Evolutionary conservation across 2,797 vertebrate genomes (phyloP).

Genomic region (Crocidura indochinensis): DNA sequence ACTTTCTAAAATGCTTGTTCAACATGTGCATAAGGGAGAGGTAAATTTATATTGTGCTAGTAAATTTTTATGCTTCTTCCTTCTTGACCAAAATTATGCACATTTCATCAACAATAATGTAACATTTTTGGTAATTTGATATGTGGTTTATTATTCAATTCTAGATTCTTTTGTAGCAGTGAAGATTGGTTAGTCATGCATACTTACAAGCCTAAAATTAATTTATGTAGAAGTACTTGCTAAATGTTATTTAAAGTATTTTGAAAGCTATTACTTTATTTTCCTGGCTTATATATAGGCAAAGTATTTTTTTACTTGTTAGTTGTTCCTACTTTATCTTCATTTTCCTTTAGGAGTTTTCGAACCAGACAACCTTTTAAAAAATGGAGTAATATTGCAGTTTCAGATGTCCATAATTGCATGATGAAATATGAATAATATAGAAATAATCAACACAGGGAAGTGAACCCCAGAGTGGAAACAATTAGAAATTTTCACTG

Average conservation of each 20-base stretch:
- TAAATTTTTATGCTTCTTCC: constrained; percentile 5
- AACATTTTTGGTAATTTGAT: not conserved
- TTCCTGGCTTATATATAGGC: not conserved
- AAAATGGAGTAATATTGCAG: not conserved
- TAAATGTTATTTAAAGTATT: constrained; percentile 62
- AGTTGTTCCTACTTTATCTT: constrained; percentile 33
- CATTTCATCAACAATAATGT: not conserved
- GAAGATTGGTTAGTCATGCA: not conserved
- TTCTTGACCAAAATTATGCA: constrained; percentile 46
- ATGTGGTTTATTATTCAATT: constrained; percentile 45
- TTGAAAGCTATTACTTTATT: constrained; percentile 10
- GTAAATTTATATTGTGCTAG: constrained; percentile 22
- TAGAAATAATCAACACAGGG: not conserved
- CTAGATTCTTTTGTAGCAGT: constrained; percentile 53
- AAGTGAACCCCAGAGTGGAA: not conserved
- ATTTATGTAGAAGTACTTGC: constrained; percentile 56
- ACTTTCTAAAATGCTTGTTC: constrained; percentile 59
- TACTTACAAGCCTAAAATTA: not conserved
- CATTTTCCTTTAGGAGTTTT: constrained; percentile 43
- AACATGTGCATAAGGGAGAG: not conserved
- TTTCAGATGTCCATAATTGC: not conserved
- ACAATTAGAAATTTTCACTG: not conserved
- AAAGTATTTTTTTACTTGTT: constrained; percentile 24
- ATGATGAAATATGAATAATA: not conserved
- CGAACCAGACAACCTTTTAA: constrained; percentile 4